These are phyloP conservation scores for Heterohyrax brucei DNA, from an alignment of 2,797 vertebrate species.

Conservation along the genomic window DNA sequence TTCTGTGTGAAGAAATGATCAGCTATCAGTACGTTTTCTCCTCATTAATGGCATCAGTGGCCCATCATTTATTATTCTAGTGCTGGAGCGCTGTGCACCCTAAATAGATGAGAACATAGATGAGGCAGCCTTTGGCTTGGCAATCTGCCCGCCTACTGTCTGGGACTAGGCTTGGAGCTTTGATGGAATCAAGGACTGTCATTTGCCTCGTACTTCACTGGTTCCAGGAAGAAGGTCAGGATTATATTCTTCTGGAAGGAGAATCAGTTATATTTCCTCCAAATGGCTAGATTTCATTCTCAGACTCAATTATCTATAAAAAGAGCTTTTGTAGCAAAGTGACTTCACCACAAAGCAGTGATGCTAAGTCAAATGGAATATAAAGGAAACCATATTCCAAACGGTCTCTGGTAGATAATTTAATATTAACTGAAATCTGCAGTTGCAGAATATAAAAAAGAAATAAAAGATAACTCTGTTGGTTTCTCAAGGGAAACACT, in stretches of 20 bases:
- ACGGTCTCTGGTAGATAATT: constrained; percentile 69
- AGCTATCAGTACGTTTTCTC: constrained; percentile 74
- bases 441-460: constrained; percentile 75
- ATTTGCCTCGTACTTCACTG: constrained; percentile 70
- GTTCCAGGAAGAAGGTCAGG: constrained; percentile 74
- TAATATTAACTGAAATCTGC: constrained; percentile 75
- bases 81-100: background rate
- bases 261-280: constrained; percentile 80
- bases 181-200: constrained; percentile 75
- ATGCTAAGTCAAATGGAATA: constrained; percentile 79
- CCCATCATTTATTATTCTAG: constrained; percentile 74
- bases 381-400: constrained; percentile 77
- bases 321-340: constrained; percentile 69
- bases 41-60: constrained; percentile 68
- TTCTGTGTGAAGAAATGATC: constrained; percentile 72
- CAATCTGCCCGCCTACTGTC: constrained; percentile 62
- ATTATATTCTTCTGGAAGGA: constrained; percentile 76
- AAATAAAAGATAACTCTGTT: constrained; percentile 61
- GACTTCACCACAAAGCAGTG: constrained; percentile 76
- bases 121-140: constrained; percentile 63
- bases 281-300: constrained; percentile 75
- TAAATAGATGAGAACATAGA: constrained; percentile 67
- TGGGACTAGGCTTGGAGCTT: constrained; percentile 73
- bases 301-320: constrained; percentile 81
- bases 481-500: constrained; percentile 63